Base-by-base conservation (phyloP, 2,797 vertebrate species). In the Decapterus maruadsi region DNA sequence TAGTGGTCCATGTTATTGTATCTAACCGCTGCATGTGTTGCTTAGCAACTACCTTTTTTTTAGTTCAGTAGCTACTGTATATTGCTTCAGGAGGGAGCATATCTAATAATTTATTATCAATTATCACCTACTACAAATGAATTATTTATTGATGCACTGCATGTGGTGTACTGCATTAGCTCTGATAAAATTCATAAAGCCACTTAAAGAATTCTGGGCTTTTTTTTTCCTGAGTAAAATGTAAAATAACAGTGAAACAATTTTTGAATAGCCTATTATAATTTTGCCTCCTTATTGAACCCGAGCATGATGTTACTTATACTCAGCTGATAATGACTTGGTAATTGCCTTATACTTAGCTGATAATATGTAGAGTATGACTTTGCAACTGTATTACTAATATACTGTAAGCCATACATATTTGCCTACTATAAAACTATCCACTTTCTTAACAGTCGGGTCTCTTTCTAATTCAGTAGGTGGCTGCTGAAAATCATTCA, bases 31-130 rank as follows among this genome's bases (percentile, higher is more conserved):
- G 31, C 8, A 60, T 71, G 48, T 77, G 85, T 82, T 75, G 68
- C 74, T 75, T 72, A 66, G 70, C 77, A 84, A 84, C 76, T 16
- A 48, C 43, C 6, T 57, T 53, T 62, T 53, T 62, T 58, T 68
- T 42, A 12, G 7, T 55, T 54, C 22, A 68, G 63, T 31, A 46
- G 64, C 45, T 29, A 61, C 20, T 26, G 8, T 46, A 53, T 54
- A n/a, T 68, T 73, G 42, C 56, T 55, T 19, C 8, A 36, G 55
- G 4, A 48, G 60, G 20, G 13, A 36, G 13, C 0, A 20, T 34
- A 57, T 59, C 54, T 14, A 43, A 68, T 75, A 2, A 75, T 51
- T 38, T 4, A 58, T 53, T 19, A 54, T 56, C 17, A 48, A 63
- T 74, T 55, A 67, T 20, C 22, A 48, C 16, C 8, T 11, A 16